Evolutionary conservation across 1,140 invertebrate genomes (phyloP), one percentile per base, ranked within the genome.

Genomic region (Paracyclopina nana): DNA sequence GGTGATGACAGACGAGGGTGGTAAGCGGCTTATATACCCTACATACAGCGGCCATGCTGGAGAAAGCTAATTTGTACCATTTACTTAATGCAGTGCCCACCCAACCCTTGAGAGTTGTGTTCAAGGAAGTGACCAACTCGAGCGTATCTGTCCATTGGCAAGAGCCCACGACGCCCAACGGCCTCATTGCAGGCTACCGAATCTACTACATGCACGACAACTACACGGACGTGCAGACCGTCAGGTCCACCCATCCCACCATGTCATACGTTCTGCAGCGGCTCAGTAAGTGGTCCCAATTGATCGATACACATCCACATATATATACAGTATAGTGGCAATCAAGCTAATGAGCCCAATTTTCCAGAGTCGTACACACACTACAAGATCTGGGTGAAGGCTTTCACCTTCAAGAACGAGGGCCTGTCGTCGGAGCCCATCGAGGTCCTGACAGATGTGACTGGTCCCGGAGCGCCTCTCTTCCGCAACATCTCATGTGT

Each of bases 311-410:
- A n/a, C n/a, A n/a, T n/a, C n/a, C n/a, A n/a, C n/a, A n/a, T n/a
- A n/a, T n/a, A n/a, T n/a, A n/a, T n/a, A n/a, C n/a, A n/a, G n/a
- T n/a, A n/a, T n/a, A n/a, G n/a, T n/a, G n/a, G n/a, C n/a, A n/a
- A n/a, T n/a, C n/a, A n/a, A n/a, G n/a, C n/a, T n/a, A n/a, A n/a
- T n/a, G n/a, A n/a, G n/a, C n/a, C n/a, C 52, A 52, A 55, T 44
- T 50, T 69, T 73, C 51, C 65, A 84, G 80, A 75, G 59, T 77
- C 84, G 18, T 77, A 75, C 60, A 83, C 79, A 2, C 72, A 80
- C 40, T 88, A 88, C 63, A 80, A 78, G 62, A 76, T 91, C 55
- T 85, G 77, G 74, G 76, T 87, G 8, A 79, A 82, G 59, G 83
- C 82, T 12, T 76, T 72, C 57, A 80, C 78, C 6, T 68, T 66